Evolutionary conservation across 2,113 vertebrate genomes (phyloP).

Genomic region (Ardeotis arabs): DNA sequence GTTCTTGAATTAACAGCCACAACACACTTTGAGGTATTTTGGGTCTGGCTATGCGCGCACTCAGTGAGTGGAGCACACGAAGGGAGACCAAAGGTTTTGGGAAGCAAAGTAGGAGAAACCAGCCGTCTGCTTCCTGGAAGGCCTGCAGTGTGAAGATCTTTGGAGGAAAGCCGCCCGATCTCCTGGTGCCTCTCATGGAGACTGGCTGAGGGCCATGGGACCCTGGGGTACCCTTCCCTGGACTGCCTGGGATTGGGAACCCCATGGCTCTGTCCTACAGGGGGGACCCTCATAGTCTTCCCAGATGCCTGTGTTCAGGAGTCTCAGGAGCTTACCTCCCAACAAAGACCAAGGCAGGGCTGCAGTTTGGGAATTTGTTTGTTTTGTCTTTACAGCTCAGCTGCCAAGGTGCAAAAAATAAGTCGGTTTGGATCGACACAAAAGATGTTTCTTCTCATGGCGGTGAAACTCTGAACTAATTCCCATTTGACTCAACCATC

Average conservation of each 20-base stretch:
- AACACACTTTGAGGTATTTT: background rate
- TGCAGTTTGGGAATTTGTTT: background rate
- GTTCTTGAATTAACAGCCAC: background rate
- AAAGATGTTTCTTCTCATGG: background rate
- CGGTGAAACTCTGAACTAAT: background rate
- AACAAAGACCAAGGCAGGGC: background rate
- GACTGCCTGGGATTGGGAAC: fast-evolving
- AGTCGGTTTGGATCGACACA: background rate
- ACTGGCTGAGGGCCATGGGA: background rate
- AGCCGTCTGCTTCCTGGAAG: background rate
- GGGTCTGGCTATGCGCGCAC: background rate
- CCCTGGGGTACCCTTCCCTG: background rate
- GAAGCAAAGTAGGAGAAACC: background rate
- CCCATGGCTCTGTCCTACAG: background rate
- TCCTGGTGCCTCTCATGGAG: background rate
- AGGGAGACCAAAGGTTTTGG: background rate
- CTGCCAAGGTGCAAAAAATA: background rate
- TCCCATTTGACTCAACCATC: background rate
- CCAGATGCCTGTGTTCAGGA: background rate
- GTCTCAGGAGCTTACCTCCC: background rate
- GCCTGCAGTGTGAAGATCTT: background rate
- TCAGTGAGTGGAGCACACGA: background rate
- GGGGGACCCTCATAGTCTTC: background rate
- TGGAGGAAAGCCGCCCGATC: background rate
- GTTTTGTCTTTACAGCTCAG: background rate